Percentiles rank a stretch among this genome's conserved stretches.
phyloP scores from a whole-genome alignment of 2,797 vertebrate species.

The Garrulus glandarius region DNA sequence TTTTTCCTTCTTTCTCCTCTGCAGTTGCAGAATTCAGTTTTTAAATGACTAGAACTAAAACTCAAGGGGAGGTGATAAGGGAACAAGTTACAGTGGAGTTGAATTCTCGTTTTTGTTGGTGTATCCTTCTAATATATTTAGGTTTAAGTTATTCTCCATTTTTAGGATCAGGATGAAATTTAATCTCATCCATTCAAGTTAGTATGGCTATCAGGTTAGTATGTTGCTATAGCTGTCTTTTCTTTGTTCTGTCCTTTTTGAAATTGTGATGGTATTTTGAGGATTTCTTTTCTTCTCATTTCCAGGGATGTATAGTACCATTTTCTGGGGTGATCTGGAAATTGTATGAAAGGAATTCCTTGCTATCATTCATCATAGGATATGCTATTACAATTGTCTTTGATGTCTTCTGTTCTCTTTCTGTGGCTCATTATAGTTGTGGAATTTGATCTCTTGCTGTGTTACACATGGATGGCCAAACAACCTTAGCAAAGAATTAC shows the following conservation, averaged over 20 bases:
- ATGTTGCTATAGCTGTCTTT: background rate
- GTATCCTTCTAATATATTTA: background rate
- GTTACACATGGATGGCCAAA: background rate
- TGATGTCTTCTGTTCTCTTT: background rate
- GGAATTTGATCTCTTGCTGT: background rate
- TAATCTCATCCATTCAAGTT: background rate
- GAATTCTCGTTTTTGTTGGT: background rate
- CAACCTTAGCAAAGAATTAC: background rate
- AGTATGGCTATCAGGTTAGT: background rate
- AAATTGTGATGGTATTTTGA: background rate
- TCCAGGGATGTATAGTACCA: fast-evolving
- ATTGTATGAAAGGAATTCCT: background rate
- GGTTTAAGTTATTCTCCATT: background rate
- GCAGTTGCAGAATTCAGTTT: background rate
- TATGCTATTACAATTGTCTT: background rate
- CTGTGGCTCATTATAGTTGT: background rate
- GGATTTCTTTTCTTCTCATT: background rate
- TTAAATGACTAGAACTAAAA: background rate
- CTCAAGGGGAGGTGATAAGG: background rate
- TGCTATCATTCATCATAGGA: background rate
- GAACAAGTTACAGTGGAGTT: background rate
- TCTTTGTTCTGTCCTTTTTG: background rate
- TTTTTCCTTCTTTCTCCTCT: background rate
- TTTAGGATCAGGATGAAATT: background rate
- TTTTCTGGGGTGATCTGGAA: background rate